phyloP scores from a whole-genome alignment of 2,113 vertebrate genomes.

The Corythoichthys haematopterus region DNA sequence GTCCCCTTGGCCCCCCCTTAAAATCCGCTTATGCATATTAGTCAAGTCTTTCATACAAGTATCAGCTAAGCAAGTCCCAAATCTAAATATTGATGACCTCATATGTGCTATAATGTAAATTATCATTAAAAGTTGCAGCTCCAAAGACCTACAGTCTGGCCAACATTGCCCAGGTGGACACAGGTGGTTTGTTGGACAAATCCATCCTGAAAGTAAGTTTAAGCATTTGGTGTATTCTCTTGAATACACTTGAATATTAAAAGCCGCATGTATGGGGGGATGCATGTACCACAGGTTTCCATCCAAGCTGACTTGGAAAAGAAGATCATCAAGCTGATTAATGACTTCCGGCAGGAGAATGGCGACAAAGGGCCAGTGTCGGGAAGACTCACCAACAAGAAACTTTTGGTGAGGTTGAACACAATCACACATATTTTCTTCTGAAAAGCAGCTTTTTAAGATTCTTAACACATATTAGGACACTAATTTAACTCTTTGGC shows the following conservation, averaged over 20 bases:
- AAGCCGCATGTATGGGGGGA: background rate
- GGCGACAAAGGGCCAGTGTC: constrained; percentile 85
- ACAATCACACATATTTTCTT: background rate
- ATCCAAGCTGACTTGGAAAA: constrained; percentile 88
- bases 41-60: too few relatives aligned
- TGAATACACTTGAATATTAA: background rate
- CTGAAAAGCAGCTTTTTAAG: background rate
- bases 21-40: too few relatives aligned
- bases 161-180: constrained; percentile 75
- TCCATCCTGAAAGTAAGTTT: constrained; percentile 84
- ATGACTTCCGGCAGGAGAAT: constrained; percentile 85
- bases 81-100: background rate
- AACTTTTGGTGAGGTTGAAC: constrained; percentile 79
- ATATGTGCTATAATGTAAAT: background rate
- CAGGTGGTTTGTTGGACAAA: constrained; percentile 77
- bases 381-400: constrained; percentile 88
- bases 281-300: constrained; percentile 72
- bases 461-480: background rate
- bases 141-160: constrained; percentile 92
- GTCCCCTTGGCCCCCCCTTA: too few relatives aligned
- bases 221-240: background rate
- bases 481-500: too few relatives aligned
- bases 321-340: constrained; percentile 88
- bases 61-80: background rate
- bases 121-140: constrained; percentile 62